Base-by-base conservation (phyloP, 2,113 vertebrate genomes). In the Acanthisitta chloris region DNA sequence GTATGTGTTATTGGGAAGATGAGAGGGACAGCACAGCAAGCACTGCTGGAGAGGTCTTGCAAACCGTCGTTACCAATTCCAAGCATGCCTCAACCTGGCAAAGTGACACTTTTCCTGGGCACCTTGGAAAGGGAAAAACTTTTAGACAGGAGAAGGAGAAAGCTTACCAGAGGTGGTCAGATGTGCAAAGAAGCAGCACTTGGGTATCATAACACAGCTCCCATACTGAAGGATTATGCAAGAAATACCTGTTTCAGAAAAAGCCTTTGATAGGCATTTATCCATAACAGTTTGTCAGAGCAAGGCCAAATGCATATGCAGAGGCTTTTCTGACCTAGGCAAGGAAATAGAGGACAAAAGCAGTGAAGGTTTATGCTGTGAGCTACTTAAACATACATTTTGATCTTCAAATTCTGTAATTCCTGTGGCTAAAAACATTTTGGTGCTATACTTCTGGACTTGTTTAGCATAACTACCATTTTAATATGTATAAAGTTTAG, bases 211-310 rank as follows among this genome's bases (percentile, higher is more conserved):
- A 77, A 64, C 38, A 49, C 24, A 33, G 66, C 31, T 90, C 55
- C n/a, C 1, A 6, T 51, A 45, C 69, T 0, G 8, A 94, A 76
- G 15, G 36, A 40, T 84, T 89, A 48, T 40, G 12, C 31, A 65
- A 82, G 48, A 71, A 94, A 69, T 83, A 73, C 20, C 38, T 19
- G 19, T 48, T 92, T 90, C 61, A 65, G 51, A 67, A 86, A 88
- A 95, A 40, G 46, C 45, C 89, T 77, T 86, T 4, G 4, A 65
- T 86, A 85, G 88, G 49, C 54, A 62, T 83, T 79, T 81, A 36
- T 96, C 67, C 73, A 86, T 82, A 69, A 77, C 42, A 77, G 46
- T 51, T 86, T 91, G 85, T 90, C 84, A 91, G 85, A 91, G 62
- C 84, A 90, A 93, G 85, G 85, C 88, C 4, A 1, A 77, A 80